A percentile compares a stretch with the other conserved stretches of the same genome.
phyloP scores from a whole-genome alignment of 2,113 vertebrate genomes.

The Euleptes europaea region DNA sequence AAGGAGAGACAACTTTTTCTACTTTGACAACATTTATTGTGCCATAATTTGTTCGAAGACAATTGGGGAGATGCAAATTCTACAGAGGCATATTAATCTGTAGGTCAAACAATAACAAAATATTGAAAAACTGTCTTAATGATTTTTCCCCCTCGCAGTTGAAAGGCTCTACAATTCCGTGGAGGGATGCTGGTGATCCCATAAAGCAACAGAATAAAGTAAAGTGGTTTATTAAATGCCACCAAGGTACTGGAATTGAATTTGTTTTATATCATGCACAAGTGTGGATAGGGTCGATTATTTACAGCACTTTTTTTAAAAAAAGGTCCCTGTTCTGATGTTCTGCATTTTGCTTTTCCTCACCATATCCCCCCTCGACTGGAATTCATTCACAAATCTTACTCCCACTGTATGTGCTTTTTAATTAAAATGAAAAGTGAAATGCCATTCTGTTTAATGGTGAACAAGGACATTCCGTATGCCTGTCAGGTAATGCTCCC shows the following conservation, averaged over 20 bases:
- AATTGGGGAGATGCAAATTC: slow-evolving; percentile 71
- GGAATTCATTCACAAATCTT: slow-evolving; percentile 64
- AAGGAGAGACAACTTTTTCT: slow-evolving; percentile 37
- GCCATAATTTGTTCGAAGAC: slow-evolving; percentile 70
- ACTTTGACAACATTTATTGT: slow-evolving; percentile 65
- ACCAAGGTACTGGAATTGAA: slow-evolving; percentile 65
- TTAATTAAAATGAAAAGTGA: slow-evolving; percentile 53
- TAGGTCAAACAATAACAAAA: slow-evolving; percentile 77
- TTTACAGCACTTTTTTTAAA: slow-evolving; percentile 70
- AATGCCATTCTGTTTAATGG: slow-evolving; percentile 50
- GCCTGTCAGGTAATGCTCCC: slow-evolving; percentile 28
- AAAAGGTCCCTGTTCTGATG: slow-evolving; percentile 69
- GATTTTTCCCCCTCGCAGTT: slow-evolving; percentile 69
- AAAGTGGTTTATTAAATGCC: slow-evolving; percentile 71
- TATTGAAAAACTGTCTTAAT: slow-evolving; percentile 73
- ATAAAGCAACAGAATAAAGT: slow-evolving; percentile 67
- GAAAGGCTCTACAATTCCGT: slow-evolving; percentile 58
- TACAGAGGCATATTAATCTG: slow-evolving; percentile 74
- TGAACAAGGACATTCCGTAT: slow-evolving; percentile 21
- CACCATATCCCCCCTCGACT: slow-evolving; percentile 54
- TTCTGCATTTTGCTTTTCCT: slow-evolving; percentile 66
- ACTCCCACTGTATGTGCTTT: slow-evolving; percentile 48
- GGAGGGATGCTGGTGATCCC: slow-evolving; percentile 63
- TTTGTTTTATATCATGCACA: slow-evolving; percentile 71
- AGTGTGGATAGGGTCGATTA: slow-evolving; percentile 68